Base-by-base conservation (phyloP, 2,888 invertebrate species). In the Alviniconcha strummeri region DNA sequence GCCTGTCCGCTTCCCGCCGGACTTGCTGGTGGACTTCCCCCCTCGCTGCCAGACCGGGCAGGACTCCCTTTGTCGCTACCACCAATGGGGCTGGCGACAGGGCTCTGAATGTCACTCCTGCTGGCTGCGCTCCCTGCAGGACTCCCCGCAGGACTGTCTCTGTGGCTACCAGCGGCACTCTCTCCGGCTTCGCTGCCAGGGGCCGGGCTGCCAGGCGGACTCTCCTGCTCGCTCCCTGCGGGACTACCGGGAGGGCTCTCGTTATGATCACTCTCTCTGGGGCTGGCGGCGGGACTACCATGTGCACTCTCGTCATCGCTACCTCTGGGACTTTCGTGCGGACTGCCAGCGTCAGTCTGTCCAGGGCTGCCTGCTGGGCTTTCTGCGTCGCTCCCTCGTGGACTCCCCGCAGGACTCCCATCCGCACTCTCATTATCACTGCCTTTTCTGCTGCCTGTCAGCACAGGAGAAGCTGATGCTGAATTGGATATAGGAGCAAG, bases 221-320 rank as follows among this genome's bases (percentile, higher is more conserved):
- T 80, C 13, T 75, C 78, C 52, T 75, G 82, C 72, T 85, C 84
- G 75, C 86, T 86, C 57, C 80, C 84, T 54, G 84, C 85, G 19
- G 86, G 87, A 72, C 87, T 88, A n/a, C 83, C 84, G 9, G 85
- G 64, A 17, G 80, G 67, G 17, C 80, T 83, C 36, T 52, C 72
- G 6, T 15, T 36, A 36, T 36, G 36, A 52, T 81, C 74, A n/a
- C 74, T 81, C 52, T 17, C 74, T 15, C 15, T 52, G 54, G 83
- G 78, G 57, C 83, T 83, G 6, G 71, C 79, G 11, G 56, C 69
- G 15, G 83, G 69, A 77, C 82, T 82, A 5, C 71, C 80, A 19
- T 80, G 57, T 8, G 72, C 60, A n/a, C 79, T 83, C 17, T 52
- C 76, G 4, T 36, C 52, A 36, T 81, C 81, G 11, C 81, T 81